These are phyloP conservation scores for Apodemia zela DNA, from an alignment of 2,888 invertebrate species.

Conservation along the genomic window DNA sequence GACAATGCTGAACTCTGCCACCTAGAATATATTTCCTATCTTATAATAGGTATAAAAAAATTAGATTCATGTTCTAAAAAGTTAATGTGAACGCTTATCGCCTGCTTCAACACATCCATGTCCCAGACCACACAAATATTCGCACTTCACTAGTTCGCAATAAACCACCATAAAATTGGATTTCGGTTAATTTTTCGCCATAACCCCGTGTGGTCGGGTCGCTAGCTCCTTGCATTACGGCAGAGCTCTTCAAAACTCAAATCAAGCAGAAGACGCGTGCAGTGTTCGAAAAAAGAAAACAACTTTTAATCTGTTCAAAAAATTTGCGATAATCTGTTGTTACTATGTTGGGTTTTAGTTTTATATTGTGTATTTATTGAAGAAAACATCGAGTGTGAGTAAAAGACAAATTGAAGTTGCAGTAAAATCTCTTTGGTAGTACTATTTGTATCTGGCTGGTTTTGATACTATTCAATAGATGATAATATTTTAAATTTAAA, in stretches of 20 bases:
- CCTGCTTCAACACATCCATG: constrained; percentile 8
- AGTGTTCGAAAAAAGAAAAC: constrained; percentile 17
- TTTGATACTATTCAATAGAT: too few relatives aligned
- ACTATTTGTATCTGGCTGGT: too few relatives aligned
- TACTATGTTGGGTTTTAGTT: not conserved
- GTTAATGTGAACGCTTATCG: not conserved
- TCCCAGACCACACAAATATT: constrained; percentile 20
- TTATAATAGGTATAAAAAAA: too few relatives aligned
- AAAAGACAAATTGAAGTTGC: too few relatives aligned
- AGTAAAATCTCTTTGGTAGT: too few relatives aligned
- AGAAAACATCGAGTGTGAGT: too few relatives aligned
- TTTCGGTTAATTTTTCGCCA: constrained; percentile 55
- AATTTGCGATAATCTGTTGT: constrained; percentile 11
- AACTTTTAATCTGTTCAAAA: constrained; percentile 15
- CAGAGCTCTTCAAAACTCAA: constrained; percentile 54
- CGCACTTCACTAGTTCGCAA: constrained; percentile 39
- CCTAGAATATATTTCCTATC: too few relatives aligned
- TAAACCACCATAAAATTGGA: constrained; percentile 60
- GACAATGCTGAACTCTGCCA: too few relatives aligned
- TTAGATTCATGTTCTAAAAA: not conserved
- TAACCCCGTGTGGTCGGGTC: constrained; percentile 50
- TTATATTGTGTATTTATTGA: not conserved
- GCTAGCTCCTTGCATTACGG: constrained; percentile 63
- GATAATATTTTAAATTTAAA: too few relatives aligned
- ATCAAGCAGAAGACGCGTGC: constrained; percentile 47